A percentile compares a stretch with the other conserved stretches of the same genome.
Evolutionary conservation across 2,113 vertebrate genomes (phyloP).

Genomic region (Hippolais icterina): DNA sequence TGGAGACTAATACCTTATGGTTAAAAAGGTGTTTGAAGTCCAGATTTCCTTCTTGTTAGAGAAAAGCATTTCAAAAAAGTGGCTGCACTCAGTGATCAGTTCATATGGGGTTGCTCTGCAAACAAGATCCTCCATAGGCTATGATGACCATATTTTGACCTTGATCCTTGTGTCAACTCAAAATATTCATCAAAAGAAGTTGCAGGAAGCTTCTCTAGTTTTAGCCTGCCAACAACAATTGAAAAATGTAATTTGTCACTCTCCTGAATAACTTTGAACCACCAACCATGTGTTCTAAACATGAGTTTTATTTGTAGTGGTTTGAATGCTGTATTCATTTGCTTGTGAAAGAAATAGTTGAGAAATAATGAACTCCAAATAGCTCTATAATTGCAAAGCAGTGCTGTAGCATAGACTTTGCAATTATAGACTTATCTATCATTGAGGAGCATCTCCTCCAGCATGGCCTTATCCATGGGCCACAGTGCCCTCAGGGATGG

Average conservation of each 20-base stretch:
- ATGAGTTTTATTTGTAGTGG: not conserved
- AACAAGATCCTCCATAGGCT: not conserved
- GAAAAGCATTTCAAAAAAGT: not conserved
- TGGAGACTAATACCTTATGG: not conserved
- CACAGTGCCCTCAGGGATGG: not conserved
- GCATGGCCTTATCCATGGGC: not conserved
- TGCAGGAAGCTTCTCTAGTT: not conserved
- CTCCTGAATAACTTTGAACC: not conserved
- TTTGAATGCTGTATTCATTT: not conserved
- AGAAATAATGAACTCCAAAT: not conserved
- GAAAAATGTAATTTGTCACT: not conserved
- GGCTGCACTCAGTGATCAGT: not conserved
- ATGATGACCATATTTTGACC: not conserved
- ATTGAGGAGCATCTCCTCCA: not conserved
- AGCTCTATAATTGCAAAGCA: not conserved
- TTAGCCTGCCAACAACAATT: not conserved
- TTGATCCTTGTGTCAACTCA: not conserved
- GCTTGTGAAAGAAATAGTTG: not conserved
- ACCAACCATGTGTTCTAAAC: not conserved
- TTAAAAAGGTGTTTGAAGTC: not conserved
- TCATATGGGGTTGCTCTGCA: not conserved
- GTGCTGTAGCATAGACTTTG: not conserved
- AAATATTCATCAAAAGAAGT: not conserved
- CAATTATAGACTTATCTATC: no score
- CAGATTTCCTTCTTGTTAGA: not conserved